Evolutionary conservation across 2,888 invertebrate genomes (phyloP).

Genomic region (Agrilus cyanescens): DNA sequence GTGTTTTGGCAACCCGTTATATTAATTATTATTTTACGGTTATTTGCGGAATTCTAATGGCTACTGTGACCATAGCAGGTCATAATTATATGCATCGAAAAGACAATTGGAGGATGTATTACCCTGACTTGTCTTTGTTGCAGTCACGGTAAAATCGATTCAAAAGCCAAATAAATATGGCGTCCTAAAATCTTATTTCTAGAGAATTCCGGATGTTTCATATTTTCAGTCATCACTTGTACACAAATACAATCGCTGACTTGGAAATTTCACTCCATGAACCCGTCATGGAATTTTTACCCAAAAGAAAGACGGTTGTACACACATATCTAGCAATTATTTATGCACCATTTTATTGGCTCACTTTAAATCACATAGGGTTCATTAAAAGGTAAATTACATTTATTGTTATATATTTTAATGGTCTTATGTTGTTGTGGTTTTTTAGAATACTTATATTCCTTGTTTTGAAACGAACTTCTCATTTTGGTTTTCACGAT

Average conservation of each 20-base stretch:
- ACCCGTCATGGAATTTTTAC: conserved; percentile 55
- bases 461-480: conserved; percentile 2
- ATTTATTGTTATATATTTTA: too few relatives aligned
- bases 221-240: conserved; percentile 65
- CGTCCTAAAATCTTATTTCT: conserved; percentile 1
- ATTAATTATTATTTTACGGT: conserved; percentile 34
- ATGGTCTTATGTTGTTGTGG: background rate
- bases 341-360: conserved; percentile 35
- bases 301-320: conserved; percentile 41
- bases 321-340: conserved; percentile 42
- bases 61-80: conserved; percentile 46
- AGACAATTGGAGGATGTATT: conserved; percentile 68
- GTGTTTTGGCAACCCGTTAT: conserved; percentile 25
- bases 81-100: conserved; percentile 71
- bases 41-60: conserved; percentile 45
- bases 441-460: conserved; percentile 3
- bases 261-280: conserved; percentile 57
- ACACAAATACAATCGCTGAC: conserved; percentile 65
- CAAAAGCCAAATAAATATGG: background rate
- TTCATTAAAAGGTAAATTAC: too few relatives aligned
- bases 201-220: conserved; percentile 49
- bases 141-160: conserved; percentile 42
- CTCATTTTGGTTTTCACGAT: conserved; percentile 8
- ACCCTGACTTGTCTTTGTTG: conserved; percentile 57
- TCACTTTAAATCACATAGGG: conserved; percentile 1